phyloP scores from a whole-genome alignment of 2,113 vertebrate genomes.

The Festucalex cinctus region DNA sequence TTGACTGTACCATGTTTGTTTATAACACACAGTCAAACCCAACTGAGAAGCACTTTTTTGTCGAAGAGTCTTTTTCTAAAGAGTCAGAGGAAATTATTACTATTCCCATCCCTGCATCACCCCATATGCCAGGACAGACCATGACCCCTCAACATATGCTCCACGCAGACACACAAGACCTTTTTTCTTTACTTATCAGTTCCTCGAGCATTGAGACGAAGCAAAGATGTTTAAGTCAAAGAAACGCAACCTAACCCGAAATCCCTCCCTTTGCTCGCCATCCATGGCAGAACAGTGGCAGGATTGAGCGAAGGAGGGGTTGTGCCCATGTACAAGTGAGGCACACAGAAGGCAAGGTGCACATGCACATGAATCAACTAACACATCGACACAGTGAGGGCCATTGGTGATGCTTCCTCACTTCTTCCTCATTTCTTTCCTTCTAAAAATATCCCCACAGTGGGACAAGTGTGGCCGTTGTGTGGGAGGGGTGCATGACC shows the following conservation, averaged over 20 bases:
- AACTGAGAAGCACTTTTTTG: slow-evolving; percentile 22
- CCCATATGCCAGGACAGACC: slow-evolving; percentile 21
- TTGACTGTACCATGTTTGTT: no score
- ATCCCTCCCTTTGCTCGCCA: slow-evolving; percentile 31
- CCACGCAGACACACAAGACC: slow-evolving; percentile 53
- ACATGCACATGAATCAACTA: slow-evolving; percentile 47
- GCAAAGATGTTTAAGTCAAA: slow-evolving; percentile 56
- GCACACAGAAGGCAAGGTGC: slow-evolving; percentile 22
- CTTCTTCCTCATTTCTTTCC: slow-evolving; percentile 16
- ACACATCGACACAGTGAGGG: slow-evolving; percentile 18
- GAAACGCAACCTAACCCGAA: slow-evolving; percentile 58
- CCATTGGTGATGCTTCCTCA: slow-evolving; percentile 24
- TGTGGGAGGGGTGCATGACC: slow-evolving; percentile 25
- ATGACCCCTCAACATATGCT: slow-evolving; percentile 36
- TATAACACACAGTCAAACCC: background rate
- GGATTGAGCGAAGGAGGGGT: slow-evolving; percentile 58
- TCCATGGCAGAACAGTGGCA: slow-evolving; percentile 63
- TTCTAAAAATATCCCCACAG: slow-evolving; percentile 60
- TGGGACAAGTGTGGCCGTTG: slow-evolving; percentile 54
- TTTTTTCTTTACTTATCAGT: slow-evolving; percentile 66
- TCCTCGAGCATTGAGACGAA: slow-evolving; percentile 41
- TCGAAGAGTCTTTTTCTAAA: slow-evolving; percentile 30
- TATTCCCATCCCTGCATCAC: slow-evolving; percentile 19
- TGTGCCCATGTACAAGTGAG: slow-evolving; percentile 29
- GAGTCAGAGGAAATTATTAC: slow-evolving; percentile 33